A percentile compares a stretch with the other conserved stretches of the same genome.
Conservation (phyloP, 2,888 invertebrate species). For the Gymnosoma rotundatum region DNA sequence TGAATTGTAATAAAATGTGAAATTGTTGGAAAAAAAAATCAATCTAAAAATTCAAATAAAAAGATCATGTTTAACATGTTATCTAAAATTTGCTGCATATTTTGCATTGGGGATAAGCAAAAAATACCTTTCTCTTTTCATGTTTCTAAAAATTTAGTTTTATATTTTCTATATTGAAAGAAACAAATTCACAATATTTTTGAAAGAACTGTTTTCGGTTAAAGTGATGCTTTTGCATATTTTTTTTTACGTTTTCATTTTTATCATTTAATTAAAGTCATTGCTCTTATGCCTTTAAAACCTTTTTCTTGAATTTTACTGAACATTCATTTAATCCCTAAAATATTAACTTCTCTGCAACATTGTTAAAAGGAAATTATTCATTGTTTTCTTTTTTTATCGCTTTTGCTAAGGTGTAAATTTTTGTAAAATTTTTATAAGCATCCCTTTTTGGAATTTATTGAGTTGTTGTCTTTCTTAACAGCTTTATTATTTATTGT, state of each 20-base stretch:
- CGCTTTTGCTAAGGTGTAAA: slow-evolving; percentile 13
- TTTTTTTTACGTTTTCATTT: slow-evolving; percentile 64
- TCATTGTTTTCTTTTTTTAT: background rate
- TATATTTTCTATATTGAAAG: background rate
- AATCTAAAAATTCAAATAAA: slow-evolving; percentile 17
- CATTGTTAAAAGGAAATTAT: slow-evolving; percentile 56
- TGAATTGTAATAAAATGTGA: slow-evolving; percentile 58
- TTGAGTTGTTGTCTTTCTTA: slow-evolving; percentile 5
- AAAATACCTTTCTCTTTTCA: slow-evolving; percentile 52
- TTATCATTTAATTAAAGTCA: slow-evolving; percentile 74
- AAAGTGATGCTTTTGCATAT: slow-evolving; percentile 52
- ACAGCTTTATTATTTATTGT: slow-evolving; percentile 72
- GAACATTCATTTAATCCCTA: background rate
- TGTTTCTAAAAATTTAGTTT: background rate
- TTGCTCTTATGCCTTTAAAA: slow-evolving; percentile 65
- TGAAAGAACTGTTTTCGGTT: background rate
- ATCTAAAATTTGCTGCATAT: background rate
- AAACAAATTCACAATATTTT: background rate
- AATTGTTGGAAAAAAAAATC: slow-evolving; percentile 27
- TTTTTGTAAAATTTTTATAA: background rate
- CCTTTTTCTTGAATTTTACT: background rate
- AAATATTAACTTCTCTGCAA: slow-evolving; percentile 10
- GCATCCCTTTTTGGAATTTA: slow-evolving; percentile 1
- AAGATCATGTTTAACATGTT: slow-evolving; percentile 15
- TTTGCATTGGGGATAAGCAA: background rate